Conservation (phyloP, 2,888 invertebrate species). For the Pseudoips prasinana region DNA sequence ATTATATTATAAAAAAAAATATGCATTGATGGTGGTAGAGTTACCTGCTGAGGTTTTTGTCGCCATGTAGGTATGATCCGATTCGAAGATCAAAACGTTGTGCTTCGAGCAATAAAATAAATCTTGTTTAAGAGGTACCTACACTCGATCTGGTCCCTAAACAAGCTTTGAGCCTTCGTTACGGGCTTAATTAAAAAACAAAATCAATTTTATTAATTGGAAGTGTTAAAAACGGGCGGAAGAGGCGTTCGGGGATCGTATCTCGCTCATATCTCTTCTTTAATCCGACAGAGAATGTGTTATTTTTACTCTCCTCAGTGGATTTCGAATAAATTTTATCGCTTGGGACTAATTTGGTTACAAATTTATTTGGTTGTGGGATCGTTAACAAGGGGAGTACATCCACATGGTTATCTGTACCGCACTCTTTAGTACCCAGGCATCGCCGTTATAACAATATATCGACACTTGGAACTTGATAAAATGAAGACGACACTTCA, state of each 20-base stretch:
- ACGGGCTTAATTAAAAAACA: slow-evolving; percentile 80
- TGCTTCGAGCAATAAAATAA: slow-evolving; percentile 79
- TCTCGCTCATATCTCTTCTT: slow-evolving; percentile 79
- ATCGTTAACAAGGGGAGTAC: slow-evolving; percentile 79
- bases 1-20: too few relatives aligned
- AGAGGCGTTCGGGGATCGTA: slow-evolving; percentile 68
- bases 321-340: slow-evolving; percentile 82
- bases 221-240: slow-evolving; percentile 81
- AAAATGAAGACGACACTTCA: slow-evolving; percentile 78
- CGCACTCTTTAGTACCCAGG: slow-evolving; percentile 72
- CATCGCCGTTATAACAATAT: slow-evolving; percentile 77
- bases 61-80: slow-evolving; percentile 48
- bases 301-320: slow-evolving; percentile 80
- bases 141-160: slow-evolving; percentile 69
- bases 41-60: too few relatives aligned
- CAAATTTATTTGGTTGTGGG: slow-evolving; percentile 80
- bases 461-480: slow-evolving; percentile 75
- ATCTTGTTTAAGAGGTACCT: slow-evolving; percentile 75
- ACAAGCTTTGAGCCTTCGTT: slow-evolving; percentile 71
- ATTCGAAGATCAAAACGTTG: slow-evolving; percentile 57
- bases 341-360: slow-evolving; percentile 81
- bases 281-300: slow-evolving; percentile 81
- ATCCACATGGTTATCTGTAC: slow-evolving; percentile 74
- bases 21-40: slow-evolving; percentile 55
- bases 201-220: slow-evolving; percentile 83